These are phyloP conservation scores for Bactericera cockerelli DNA, from an alignment of 1,140 invertebrate species.

Conservation along the genomic window DNA sequence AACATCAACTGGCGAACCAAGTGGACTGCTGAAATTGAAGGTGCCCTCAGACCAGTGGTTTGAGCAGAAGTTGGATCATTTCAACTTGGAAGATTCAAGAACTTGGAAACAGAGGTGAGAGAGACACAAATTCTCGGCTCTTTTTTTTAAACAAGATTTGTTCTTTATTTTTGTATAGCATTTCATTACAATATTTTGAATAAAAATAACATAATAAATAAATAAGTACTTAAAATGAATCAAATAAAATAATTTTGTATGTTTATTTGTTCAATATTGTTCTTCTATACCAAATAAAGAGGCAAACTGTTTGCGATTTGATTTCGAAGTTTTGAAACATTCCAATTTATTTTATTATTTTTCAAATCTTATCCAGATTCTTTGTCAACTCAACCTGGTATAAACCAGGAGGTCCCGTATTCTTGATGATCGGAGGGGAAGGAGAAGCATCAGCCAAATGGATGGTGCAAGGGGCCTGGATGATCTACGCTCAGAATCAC, in stretches of 20 bases:
- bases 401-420: conserved; percentile 51
- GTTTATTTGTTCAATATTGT: no score
- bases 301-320: no score
- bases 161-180: no score
- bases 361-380: background rate
- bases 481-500: conserved; percentile 62
- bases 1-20: no score
- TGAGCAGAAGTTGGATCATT: conserved; percentile 62
- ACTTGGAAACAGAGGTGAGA: conserved; percentile 54
- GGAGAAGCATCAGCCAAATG: conserved; percentile 50
- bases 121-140: no score
- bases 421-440: conserved; percentile 80
- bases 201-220: no score
- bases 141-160: no score
- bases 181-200: no score
- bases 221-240: no score
- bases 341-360: background rate
- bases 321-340: no score
- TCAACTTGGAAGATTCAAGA: conserved; percentile 40
- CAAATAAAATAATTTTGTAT: no score
- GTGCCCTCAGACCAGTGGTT: conserved; percentile 51
- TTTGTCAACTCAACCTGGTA: conserved; percentile 49
- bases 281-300: no score
- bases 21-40: background rate
- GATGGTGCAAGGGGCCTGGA: conserved; percentile 70